Base-by-base conservation (phyloP, 2,797 vertebrate species). In the Meriones psammophilus region DNA sequence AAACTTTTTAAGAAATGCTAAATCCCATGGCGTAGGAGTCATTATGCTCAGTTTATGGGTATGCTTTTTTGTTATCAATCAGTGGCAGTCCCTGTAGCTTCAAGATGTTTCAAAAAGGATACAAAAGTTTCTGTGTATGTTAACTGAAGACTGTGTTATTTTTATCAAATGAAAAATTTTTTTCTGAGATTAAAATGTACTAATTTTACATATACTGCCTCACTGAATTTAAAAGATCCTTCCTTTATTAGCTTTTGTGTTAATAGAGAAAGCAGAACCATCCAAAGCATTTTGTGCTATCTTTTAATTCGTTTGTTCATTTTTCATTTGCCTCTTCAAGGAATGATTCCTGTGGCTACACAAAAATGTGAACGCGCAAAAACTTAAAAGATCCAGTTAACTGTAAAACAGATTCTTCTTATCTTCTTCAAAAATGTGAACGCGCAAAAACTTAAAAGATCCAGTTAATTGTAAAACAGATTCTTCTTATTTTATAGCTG, bases 311-410 rank as follows among this genome's bases (percentile, higher is more conserved):
- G 33, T 30, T 86, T 92, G 58, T 71, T 91, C 79, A 10, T 92
- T 95, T 39, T 96, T 85, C 46, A 85, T 83, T 79, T 86, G 58
- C 50, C n/a, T 78, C 87, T 93, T 85, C 17, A 83, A 90, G n/a
- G 24, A 95, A 83, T 71, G 68, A 94, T 90, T 94, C 94, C 94
- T 66, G 8, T 81, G 91, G 89, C 94, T 93, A 88, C n/a, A 88
- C 20, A 95, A 89, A 96, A 96, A 95, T 86, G 4, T 88, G 84
- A 97, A 88, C 87, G 94, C 89, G 39, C 60, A 80, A 91, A 89
- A 69, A 93, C 71, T 91, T 30, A 89, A 58, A 84, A 46, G 42
- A 84, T 76, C 83, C 62, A 81, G 33, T 58, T 81, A n/a, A n/a
- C n/a, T n/a, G n/a, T n/a, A n/a, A n/a, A n/a, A n/a, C n/a, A n/a